These are phyloP conservation scores for Lepus americanus DNA, from an alignment of 2,113 vertebrate genomes.

Conservation along the genomic window DNA sequence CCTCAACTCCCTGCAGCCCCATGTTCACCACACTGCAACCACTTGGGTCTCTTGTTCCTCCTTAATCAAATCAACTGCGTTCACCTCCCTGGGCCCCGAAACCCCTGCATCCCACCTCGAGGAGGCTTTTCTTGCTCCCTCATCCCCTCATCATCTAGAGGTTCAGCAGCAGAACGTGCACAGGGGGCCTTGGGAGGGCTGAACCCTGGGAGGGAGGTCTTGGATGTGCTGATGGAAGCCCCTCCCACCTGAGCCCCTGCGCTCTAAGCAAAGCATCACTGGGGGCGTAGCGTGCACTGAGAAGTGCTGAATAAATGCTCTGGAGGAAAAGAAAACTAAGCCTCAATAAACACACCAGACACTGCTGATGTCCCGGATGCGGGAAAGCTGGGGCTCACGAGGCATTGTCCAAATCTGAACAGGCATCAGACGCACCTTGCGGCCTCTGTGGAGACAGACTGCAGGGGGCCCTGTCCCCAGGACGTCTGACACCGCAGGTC, in stretches of 20 bases:
- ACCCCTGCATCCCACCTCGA: background rate
- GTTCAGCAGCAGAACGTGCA: background rate
- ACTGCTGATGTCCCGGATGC: background rate
- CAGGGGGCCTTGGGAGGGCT: rapidly evolving
- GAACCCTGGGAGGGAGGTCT: background rate
- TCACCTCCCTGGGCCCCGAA: background rate
- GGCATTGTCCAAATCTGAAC: background rate
- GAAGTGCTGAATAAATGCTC: background rate
- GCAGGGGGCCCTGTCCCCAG: background rate
- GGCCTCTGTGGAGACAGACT: background rate
- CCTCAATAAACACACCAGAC: background rate
- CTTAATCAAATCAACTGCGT: background rate
- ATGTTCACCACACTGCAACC: background rate
- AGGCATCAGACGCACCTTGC: background rate
- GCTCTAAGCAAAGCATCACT: background rate
- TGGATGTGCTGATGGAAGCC: rapidly evolving
- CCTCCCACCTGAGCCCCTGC: background rate
- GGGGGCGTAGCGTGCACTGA: background rate
- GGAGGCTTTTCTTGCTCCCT: background rate
- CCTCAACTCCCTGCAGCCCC: background rate
- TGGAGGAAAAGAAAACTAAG: background rate
- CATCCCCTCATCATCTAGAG: background rate
- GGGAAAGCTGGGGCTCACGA: background rate
- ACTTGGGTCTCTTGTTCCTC: background rate
- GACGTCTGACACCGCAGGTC: too few species aligned